Evolutionary conservation across 2,113 vertebrate species (phyloP).

Genomic region (Procavia capensis): DNA sequence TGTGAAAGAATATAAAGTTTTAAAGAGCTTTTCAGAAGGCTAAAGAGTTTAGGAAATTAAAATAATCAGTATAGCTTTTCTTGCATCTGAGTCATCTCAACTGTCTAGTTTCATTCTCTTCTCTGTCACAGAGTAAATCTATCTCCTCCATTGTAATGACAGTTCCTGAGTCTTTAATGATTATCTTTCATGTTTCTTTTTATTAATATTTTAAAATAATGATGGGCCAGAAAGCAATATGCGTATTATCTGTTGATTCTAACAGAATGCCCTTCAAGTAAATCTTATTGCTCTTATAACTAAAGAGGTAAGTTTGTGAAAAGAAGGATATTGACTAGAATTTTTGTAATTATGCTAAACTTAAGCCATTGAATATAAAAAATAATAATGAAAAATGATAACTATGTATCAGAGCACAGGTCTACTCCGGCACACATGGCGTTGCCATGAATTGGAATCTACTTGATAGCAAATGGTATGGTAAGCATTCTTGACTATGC

Average conservation of each 20-base stretch:
- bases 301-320: constrained; percentile 47
- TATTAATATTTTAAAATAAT: constrained; percentile 80
- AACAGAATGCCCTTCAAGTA: constrained; percentile 31
- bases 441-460: background rate
- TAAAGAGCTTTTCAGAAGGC: constrained; percentile 76
- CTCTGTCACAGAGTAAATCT: constrained; percentile 61
- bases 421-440: background rate
- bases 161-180: constrained; percentile 60
- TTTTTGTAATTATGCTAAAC: constrained; percentile 46
- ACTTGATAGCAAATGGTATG: background rate
- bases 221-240: constrained; percentile 63
- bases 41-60: constrained; percentile 82
- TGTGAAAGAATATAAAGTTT: constrained; percentile 81
- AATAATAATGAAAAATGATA: background rate
- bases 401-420: background rate
- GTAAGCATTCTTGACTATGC: background rate
- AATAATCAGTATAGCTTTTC: constrained; percentile 70
- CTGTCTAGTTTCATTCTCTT: constrained; percentile 47
- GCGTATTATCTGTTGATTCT: constrained; percentile 39
- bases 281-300: constrained; percentile 41
- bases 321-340: background rate
- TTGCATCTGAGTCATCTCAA: constrained; percentile 45
- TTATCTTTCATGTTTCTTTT: constrained; percentile 68
- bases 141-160: constrained; percentile 55
- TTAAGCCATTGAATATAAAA: background rate